phyloP scores from a whole-genome alignment of 2,113 vertebrate species.

The Erythrolamprus reginae region DNA sequence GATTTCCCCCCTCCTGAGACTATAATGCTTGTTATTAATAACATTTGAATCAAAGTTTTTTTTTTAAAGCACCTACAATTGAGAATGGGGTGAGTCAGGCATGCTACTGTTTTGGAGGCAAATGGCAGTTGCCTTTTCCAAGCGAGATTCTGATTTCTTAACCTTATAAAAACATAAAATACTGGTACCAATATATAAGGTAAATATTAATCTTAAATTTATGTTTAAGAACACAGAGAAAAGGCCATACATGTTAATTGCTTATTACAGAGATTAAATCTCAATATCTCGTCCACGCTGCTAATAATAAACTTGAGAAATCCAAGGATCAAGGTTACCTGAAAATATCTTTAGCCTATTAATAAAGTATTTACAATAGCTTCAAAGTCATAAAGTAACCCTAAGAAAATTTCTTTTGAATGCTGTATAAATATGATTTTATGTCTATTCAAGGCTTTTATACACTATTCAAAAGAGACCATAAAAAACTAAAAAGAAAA shows the following conservation, averaged over 20 bases:
- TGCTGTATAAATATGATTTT: neutral
- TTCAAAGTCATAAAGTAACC: neutral
- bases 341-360: neutral
- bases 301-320: neutral
- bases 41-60: neutral
- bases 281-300: neutral
- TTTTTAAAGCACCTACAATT: neutral
- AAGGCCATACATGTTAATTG: neutral
- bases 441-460: neutral
- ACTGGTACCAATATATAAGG: neutral
- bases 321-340: neutral
- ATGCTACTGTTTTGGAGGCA: neutral
- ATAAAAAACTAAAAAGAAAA: neutral
- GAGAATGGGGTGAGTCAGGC: neutral
- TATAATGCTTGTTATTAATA: neutral
- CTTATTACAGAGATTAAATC: neutral
- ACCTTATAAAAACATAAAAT: neutral
- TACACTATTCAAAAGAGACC: neutral
- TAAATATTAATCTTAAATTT: conserved; percentile 1
- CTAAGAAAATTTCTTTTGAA: neutral
- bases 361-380: neutral
- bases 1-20: neutral
- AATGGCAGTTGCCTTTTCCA: neutral
- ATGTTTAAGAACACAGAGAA: conserved; percentile 6
- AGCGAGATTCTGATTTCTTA: neutral